These are phyloP conservation scores for Microctenopoma steveboyesi DNA, from an alignment of 2,797 vertebrate genomes.

Conservation along the genomic window DNA sequence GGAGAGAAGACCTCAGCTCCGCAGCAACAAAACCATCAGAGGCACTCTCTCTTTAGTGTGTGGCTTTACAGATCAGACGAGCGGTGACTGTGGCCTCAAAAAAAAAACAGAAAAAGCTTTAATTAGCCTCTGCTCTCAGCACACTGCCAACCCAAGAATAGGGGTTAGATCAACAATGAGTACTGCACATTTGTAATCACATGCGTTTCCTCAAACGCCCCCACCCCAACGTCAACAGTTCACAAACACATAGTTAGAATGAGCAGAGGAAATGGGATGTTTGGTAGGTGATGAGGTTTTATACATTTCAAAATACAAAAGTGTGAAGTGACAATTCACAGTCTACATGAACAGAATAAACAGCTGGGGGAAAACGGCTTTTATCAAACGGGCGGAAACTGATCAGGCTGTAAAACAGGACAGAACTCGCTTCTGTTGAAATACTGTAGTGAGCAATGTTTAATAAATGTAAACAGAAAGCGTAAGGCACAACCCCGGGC, in stretches of 20 bases:
- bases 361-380: conserved; percentile 36
- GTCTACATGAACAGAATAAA: conserved; percentile 47
- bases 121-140: conserved; percentile 68
- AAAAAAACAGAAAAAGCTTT: conserved; percentile 49
- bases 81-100: conserved; percentile 63
- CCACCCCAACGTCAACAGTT: conserved; percentile 64
- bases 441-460: conserved; percentile 42
- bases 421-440: conserved; percentile 28
- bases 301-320: conserved; percentile 68
- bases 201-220: conserved; percentile 46
- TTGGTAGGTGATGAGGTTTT: conserved; percentile 68
- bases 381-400: conserved; percentile 14
- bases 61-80: conserved; percentile 68
- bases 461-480: conserved; percentile 49
- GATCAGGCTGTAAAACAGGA: conserved; percentile 27
- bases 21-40: conserved; percentile 68
- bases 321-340: conserved; percentile 76
- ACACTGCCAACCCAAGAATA: conserved; percentile 64
- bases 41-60: conserved; percentile 57
- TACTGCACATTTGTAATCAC: conserved; percentile 74
- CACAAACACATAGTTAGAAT: conserved; percentile 68
- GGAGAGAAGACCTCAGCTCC: conserved; percentile 37
- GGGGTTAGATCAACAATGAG: conserved; percentile 68
- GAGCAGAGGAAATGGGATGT: conserved; percentile 68
- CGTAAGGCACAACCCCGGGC: conserved; percentile 30